A percentile compares a stretch with the other conserved stretches of the same genome.
These are phyloP conservation scores for Syngnathus floridae DNA, from an alignment of 2,113 vertebrate species.

Conservation along the genomic window DNA sequence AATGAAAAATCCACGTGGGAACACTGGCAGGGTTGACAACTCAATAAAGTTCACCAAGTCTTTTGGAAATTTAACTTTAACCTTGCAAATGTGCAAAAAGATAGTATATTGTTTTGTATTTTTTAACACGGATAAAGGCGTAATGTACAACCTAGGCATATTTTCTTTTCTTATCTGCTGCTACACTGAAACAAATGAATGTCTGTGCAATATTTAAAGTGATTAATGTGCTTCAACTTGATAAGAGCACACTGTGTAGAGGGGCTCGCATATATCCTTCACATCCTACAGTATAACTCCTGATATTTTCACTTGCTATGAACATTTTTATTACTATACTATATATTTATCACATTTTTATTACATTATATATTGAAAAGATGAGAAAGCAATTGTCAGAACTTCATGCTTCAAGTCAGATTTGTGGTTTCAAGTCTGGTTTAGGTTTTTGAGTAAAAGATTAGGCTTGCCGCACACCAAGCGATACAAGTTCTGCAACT, in stretches of 20 bases:
- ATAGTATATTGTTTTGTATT: conserved; percentile 7
- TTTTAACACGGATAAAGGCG: conserved; percentile 13
- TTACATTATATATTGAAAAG: background rate
- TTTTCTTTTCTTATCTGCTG: conserved; percentile 43
- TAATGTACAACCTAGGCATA: background rate
- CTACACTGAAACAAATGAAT: conserved; percentile 32
- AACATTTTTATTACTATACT: background rate
- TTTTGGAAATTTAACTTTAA: conserved; percentile 12
- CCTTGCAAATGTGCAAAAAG: conserved; percentile 11
- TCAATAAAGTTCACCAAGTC: conserved; percentile 34
- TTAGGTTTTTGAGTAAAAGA: background rate
- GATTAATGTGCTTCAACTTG: conserved; percentile 35
- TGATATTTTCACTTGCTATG: background rate
- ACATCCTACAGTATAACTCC: background rate
- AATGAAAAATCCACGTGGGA: conserved; percentile 56
- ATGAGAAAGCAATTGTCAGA: background rate
- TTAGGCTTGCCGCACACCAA: too few species aligned
- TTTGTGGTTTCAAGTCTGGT: background rate
- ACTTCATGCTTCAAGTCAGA: background rate
- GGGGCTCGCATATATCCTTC: background rate
- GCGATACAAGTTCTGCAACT: too few species aligned
- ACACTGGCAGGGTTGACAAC: conserved; percentile 24
- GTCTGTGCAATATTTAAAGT: conserved; percentile 48
- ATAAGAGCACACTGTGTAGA: conserved; percentile 29
- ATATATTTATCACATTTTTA: background rate